phyloP scores from a whole-genome alignment of 2,888 invertebrate species.

The Resseliella maxima region DNA sequence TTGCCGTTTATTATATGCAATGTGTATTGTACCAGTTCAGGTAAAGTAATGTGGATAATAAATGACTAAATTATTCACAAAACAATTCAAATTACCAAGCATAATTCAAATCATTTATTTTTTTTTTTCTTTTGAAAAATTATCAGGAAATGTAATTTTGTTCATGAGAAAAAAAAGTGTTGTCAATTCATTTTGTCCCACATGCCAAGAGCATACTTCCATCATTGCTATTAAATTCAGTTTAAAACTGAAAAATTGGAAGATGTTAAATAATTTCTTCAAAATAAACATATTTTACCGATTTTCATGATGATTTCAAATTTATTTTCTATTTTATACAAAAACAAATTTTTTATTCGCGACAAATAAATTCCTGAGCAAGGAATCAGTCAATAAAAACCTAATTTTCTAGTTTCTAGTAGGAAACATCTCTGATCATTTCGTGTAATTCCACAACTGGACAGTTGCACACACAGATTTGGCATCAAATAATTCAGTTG shows the following conservation, averaged over 20 bases:
- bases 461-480: background rate
- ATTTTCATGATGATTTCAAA: too few species aligned
- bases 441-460: background rate
- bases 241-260: too few species aligned
- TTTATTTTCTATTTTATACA: too few species aligned
- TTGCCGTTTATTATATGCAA: slow-evolving; percentile 6
- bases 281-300: too few species aligned
- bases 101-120: background rate
- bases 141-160: background rate
- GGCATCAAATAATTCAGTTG: background rate
- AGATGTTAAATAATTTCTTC: too few species aligned
- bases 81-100: background rate
- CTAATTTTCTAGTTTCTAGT: background rate
- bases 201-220: background rate
- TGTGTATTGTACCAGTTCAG: slow-evolving; percentile 42
- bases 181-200: background rate
- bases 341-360: too few species aligned
- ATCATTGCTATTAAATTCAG: too few species aligned
- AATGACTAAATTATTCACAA: slow-evolving; percentile 32
- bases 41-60: slow-evolving; percentile 39
- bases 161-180: slow-evolving; percentile 36
- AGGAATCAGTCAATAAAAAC: background rate
- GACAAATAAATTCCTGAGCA: too few species aligned
- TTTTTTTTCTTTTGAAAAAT: background rate
- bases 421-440: background rate